Conservation (phyloP, 2,888 invertebrate genomes). For the Epiblema foenella region DNA sequence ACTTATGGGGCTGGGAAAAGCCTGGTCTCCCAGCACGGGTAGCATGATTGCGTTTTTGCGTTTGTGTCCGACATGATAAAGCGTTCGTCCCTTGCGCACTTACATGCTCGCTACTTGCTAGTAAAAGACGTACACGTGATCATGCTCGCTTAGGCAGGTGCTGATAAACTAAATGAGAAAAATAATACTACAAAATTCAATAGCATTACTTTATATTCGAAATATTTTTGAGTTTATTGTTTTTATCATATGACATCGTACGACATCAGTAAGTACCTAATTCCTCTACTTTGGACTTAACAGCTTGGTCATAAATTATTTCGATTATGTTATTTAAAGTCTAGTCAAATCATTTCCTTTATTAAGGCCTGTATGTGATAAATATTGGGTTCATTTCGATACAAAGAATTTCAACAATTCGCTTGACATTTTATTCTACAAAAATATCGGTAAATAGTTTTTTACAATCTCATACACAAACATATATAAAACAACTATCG, state of each 20-base stretch:
- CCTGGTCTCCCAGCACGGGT: too few species aligned
- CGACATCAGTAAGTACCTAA: slow-evolving; percentile 50
- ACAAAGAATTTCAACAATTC: slow-evolving; percentile 35
- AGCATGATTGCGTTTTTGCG: too few species aligned
- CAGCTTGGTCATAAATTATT: slow-evolving; percentile 57
- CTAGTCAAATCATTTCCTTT: slow-evolving; percentile 48
- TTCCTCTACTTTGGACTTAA: slow-evolving; percentile 54
- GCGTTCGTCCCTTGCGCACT: too few species aligned
- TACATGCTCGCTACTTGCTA: too few species aligned
- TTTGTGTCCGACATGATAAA: too few species aligned
- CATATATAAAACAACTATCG: slow-evolving; percentile 51
- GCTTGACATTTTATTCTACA: slow-evolving; percentile 58
- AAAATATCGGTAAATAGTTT: slow-evolving; percentile 57
- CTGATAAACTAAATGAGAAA: slow-evolving; percentile 1
- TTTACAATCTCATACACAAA: slow-evolving; percentile 61
- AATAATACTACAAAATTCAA: slow-evolving; percentile 21
- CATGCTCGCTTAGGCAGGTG: too few species aligned
- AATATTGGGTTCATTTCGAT: slow-evolving; percentile 29
- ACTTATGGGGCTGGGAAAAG: too few species aligned
- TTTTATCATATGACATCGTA: slow-evolving; percentile 56
- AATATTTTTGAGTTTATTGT: slow-evolving; percentile 43
- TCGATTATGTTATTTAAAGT: slow-evolving; percentile 53
- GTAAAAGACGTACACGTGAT: too few species aligned
- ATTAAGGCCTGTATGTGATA: slow-evolving; percentile 52
- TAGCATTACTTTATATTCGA: slow-evolving; percentile 41